Base-by-base conservation (phyloP, 2,113 vertebrate genomes). In the Crocuta crocuta region DNA sequence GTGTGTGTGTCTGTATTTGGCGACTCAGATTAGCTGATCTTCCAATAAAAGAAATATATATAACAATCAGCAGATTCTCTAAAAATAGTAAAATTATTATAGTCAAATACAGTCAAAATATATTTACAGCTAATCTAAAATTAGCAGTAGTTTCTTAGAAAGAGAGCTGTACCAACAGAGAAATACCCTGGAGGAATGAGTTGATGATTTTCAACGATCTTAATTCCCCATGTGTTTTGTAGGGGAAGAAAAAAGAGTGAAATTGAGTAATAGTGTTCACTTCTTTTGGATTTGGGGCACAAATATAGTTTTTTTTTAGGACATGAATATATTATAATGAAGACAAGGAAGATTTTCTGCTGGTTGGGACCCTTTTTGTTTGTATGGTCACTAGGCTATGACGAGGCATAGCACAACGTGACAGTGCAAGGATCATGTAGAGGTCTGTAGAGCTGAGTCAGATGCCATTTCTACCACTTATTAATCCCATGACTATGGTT, bases 71-170 rank as follows among this genome's bases (percentile, higher is more conserved):
- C 93, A 93, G 86, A 85, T 97, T 97, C 43, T 98, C 79, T 93
- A 97, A 96, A 98, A 94, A 98, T 80, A 97, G 73, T 95, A 81
- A 84, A 97, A 96, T 96, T 97, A 92, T 97, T 94, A 95, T 39
- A 74, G 97, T 95, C 80, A 94, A 97, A 96, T 93, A 98, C 97
- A 87, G 96, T 98, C 96, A 98, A 97, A 93, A 95, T 95, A 4
- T 97, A 97, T 99, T 98, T 98, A 96, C 83, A 91, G 80, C 66
- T 97, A 95, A 97, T 98, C 95, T 98, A 97, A 97, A 98, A 97
- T 94, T 98, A 97, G 94, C 97, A 82, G 48, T 92, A 87, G 88
- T 84, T 97, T 86, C 95, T 97, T 95, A 97, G 94, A 80, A 96
- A 97, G 74, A 89, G 86, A 98, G 94, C 87, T 98, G 89, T 97